Base-by-base conservation (phyloP, 1,140 invertebrate genomes). In the Triops longicaudatus region DNA sequence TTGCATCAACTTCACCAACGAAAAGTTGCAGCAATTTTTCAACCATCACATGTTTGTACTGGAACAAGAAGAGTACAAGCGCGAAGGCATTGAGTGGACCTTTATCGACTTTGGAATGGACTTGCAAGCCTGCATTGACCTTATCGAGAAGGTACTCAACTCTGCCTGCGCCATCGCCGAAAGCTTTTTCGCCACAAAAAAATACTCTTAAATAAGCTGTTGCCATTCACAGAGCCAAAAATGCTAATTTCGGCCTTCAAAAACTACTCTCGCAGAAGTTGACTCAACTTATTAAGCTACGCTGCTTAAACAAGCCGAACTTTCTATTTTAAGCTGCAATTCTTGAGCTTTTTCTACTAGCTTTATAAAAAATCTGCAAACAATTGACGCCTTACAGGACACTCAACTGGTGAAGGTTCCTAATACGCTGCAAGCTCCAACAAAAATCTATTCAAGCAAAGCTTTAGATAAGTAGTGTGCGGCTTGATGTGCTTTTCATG, bases 61-160 rank as follows among this genome's bases (percentile, higher is more conserved):
- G 83, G 96, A 98, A 87, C 94, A 97, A 91, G 94, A 96, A 88
- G 96, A 98, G 84, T 98, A 98, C 88, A 95, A 93, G 84, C 91
- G 89, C 83, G 94, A 97, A 86, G 93, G 93, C 82, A 97, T 98
- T 86, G 88, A 92, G 81, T 97, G 95, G 95, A 89, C 89, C 82
- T 97, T 97, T 87, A 97, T 97, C 88, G 95, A 97, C 89, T 97
- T 98, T 85, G 95, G 95, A 87, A 96, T 98, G 93, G 95, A 98
- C 86, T 90, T 98, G 86, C 89, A 94, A 85, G 94, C 94, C 86
- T 96, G 94, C 90, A 97, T 98, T 87, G 95, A 97, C 84, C 89
- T 98, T 79, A 97, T 98, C 85, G 96, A 97, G 89, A 97, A 97
- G 93, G 94, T 96, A 91, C 81, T 31, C 71, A 17, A 22, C 27